Conservation (phyloP, 2,797 vertebrate genomes). For the Hydrophis major region DNA sequence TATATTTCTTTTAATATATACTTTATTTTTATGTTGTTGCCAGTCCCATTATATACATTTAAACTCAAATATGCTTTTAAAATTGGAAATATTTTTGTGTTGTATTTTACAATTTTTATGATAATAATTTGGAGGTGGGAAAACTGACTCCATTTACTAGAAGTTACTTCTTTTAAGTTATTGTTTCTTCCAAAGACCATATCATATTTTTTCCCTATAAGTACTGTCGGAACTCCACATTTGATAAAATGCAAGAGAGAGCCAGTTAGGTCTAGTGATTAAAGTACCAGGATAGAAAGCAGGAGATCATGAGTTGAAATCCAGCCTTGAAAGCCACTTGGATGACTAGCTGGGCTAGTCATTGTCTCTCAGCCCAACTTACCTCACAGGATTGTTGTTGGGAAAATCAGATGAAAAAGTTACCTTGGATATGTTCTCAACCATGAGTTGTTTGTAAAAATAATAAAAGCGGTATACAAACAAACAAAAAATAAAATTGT, state of each 20-base stretch:
- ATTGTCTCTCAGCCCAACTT: neutral
- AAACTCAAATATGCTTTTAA: neutral
- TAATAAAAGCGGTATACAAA: neutral
- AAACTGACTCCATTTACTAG: neutral
- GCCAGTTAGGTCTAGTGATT: neutral
- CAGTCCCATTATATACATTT: neutral
- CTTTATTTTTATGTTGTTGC: neutral
- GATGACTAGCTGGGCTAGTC: no score
- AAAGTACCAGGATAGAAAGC: neutral
- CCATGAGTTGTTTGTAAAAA: neutral
- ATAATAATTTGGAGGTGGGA: neutral
- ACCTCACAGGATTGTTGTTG: neutral
- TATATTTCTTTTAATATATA: neutral
- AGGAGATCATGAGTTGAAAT: neutral
- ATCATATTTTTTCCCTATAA: neutral
- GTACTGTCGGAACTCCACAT: neutral
- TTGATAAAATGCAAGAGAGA: neutral
- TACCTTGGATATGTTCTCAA: neutral
- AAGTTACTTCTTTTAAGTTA: neutral
- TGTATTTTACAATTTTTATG: neutral
- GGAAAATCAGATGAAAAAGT: neutral
- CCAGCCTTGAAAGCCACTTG: neutral
- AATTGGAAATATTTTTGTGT: neutral
- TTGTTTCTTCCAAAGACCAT: neutral
- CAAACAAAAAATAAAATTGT: neutral